Percentiles rank a stretch among this genome's conserved stretches.
Evolutionary conservation across 2,113 vertebrate species (phyloP).

Genomic region (Potamarius usumacintae): DNA sequence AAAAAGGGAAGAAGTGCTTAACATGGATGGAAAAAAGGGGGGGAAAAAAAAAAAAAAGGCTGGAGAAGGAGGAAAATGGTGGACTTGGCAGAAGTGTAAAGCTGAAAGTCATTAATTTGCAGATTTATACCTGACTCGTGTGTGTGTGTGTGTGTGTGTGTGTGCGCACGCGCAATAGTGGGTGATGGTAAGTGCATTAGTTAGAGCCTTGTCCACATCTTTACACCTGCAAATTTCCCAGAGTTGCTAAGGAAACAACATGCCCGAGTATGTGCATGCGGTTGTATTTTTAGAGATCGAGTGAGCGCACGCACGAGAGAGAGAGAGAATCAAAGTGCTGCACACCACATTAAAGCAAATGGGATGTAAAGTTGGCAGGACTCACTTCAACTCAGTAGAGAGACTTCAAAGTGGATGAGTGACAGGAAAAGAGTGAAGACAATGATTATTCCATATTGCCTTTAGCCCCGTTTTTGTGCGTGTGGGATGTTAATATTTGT

Average conservation of each 20-base stretch:
- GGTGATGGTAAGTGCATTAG: constrained; percentile 59
- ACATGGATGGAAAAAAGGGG: not conserved
- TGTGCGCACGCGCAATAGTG: constrained; percentile 20
- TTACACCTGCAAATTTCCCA: constrained; percentile 55
- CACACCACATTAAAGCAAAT: constrained; percentile 42
- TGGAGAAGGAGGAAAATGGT: not conserved
- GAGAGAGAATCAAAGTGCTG: constrained; percentile 7
- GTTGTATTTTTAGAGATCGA: not conserved
- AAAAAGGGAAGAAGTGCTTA: not conserved
- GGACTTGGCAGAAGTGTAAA: not conserved
- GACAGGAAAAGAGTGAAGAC: constrained; percentile 13
- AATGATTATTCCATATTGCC: not conserved
- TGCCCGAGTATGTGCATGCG: too few relatives aligned
- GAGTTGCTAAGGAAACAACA: constrained; percentile 65
- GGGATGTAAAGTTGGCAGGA: constrained; percentile 35
- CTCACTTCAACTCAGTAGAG: constrained; percentile 8
- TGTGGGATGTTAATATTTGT: not conserved
- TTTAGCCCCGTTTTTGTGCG: not conserved
- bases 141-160: not conserved
- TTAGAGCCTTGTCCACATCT: constrained; percentile 53
- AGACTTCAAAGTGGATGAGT: not conserved
- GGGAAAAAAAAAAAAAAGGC: not conserved
- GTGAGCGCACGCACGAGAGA: constrained; percentile 17
- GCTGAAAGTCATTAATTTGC: not conserved
- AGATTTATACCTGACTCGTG: not conserved